A percentile compares a stretch with the other conserved stretches of the same genome.
Conservation (phyloP, 2,113 vertebrate species). For the Sinocyclocheilus grahami region DNA sequence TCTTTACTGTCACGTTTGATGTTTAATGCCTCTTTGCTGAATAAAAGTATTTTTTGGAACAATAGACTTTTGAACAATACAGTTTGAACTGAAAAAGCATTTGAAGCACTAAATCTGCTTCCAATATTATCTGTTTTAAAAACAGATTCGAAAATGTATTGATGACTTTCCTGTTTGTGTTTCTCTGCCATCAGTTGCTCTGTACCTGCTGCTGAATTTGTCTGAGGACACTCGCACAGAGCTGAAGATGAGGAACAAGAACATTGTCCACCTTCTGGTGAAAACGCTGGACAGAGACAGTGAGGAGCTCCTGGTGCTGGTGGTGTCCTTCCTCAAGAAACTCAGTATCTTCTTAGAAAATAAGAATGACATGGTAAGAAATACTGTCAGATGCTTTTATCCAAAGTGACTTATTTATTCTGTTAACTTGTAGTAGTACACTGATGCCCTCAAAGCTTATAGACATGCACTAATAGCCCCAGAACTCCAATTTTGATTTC, state of each 20-base stretch:
- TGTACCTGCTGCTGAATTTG: slow-evolving; percentile 91
- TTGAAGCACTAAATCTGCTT: not conserved
- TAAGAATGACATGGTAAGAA: slow-evolving; percentile 94
- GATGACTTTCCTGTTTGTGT: not conserved
- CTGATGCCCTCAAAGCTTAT: not conserved
- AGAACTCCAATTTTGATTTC: not conserved
- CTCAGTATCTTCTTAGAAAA: slow-evolving; percentile 97
- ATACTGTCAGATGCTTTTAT: not conserved
- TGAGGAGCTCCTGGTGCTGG: slow-evolving; percentile 88
- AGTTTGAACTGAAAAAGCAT: not conserved
- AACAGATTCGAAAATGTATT: not conserved
- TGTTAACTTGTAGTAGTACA: not conserved
- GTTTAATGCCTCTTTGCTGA: not conserved
- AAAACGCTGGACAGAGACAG: slow-evolving; percentile 88
- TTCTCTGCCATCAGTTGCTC: slow-evolving; percentile 74
- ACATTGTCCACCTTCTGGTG: slow-evolving; percentile 91
- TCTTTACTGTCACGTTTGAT: not conserved
- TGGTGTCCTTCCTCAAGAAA: slow-evolving; percentile 93
- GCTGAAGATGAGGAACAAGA: slow-evolving; percentile 96
- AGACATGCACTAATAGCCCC: not conserved
- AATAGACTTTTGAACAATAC: not conserved
- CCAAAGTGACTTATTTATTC: not conserved
- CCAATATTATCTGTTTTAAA: not conserved
- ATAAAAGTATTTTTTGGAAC: not conserved
- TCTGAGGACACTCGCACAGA: slow-evolving; percentile 91